These are phyloP conservation scores for Salmo trutta DNA, from an alignment of 2,797 vertebrate genomes.

Conservation along the genomic window DNA sequence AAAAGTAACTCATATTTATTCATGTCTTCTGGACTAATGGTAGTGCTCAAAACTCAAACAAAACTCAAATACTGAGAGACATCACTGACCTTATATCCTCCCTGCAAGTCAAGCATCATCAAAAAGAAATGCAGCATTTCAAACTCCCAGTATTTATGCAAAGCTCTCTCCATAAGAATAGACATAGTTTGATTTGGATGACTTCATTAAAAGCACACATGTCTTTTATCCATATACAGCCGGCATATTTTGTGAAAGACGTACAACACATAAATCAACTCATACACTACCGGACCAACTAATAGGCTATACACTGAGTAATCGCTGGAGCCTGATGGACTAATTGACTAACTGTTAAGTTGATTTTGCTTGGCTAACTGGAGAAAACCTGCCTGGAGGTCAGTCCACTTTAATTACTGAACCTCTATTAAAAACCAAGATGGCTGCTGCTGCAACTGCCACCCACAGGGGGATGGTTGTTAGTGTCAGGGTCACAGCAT, in stretches of 20 bases:
- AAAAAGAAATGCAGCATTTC: background rate
- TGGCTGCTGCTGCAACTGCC: background rate
- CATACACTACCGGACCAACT: background rate
- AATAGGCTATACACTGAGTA: background rate
- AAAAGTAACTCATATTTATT: too few species aligned
- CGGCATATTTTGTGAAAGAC: background rate
- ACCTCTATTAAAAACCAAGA: background rate
- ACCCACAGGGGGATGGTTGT: background rate
- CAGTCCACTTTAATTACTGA: constrained; percentile 1
- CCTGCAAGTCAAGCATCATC: background rate
- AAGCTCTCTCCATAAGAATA: background rate
- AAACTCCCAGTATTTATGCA: background rate
- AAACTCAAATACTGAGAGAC: too few species aligned
- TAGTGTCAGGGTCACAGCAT: background rate
- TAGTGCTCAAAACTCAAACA: too few species aligned
- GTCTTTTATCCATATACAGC: background rate
- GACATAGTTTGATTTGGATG: background rate
- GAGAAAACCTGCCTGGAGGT: background rate
- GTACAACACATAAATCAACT: background rate
- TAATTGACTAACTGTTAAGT: background rate
- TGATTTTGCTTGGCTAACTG: background rate
- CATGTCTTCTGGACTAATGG: too few species aligned
- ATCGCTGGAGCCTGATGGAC: background rate
- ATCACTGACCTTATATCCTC: too few species aligned
- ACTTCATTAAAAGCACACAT: background rate